Evolutionary conservation across 2,888 invertebrate genomes (phyloP).

Genomic region (Geotrupes spiniger): DNA sequence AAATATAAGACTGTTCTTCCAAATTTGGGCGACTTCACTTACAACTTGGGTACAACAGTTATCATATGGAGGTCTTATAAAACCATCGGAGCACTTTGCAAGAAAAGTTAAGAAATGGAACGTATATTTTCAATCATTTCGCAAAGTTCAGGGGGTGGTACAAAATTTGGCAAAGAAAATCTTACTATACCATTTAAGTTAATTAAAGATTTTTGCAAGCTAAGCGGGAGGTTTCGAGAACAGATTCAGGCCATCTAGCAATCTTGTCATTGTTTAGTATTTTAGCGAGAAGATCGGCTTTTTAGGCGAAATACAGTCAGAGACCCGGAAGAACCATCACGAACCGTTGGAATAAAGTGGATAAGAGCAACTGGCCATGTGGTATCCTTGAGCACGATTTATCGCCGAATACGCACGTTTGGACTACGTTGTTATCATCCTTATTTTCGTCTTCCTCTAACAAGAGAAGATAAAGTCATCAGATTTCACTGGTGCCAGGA

Average conservation of each 20-base stretch:
- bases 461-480: too few species aligned
- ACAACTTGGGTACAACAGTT: slow-evolving; percentile 9
- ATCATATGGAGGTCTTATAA: slow-evolving; percentile 10
- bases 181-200: background rate
- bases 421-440: too few species aligned
- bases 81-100: background rate
- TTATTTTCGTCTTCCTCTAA: too few species aligned
- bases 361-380: too few species aligned
- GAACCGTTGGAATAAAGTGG: too few species aligned
- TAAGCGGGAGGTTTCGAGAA: background rate
- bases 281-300: too few species aligned
- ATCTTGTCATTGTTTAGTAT: too few species aligned
- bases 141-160: slow-evolving; percentile 1
- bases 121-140: slow-evolving; percentile 6
- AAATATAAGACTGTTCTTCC: slow-evolving; percentile 1
- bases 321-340: too few species aligned
- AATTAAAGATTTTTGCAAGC: slow-evolving; percentile 5
- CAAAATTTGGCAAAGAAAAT: background rate
- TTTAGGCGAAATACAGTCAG: too few species aligned
- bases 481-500: too few species aligned
- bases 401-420: too few species aligned
- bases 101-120: slow-evolving; percentile 5
- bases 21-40: slow-evolving; percentile 1
- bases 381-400: too few species aligned
- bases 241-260: background rate